A percentile compares a stretch with the other conserved stretches of the same genome.
phyloP scores from a whole-genome alignment of 2,888 invertebrate genomes.

The Hanleya hanleyi region DNA sequence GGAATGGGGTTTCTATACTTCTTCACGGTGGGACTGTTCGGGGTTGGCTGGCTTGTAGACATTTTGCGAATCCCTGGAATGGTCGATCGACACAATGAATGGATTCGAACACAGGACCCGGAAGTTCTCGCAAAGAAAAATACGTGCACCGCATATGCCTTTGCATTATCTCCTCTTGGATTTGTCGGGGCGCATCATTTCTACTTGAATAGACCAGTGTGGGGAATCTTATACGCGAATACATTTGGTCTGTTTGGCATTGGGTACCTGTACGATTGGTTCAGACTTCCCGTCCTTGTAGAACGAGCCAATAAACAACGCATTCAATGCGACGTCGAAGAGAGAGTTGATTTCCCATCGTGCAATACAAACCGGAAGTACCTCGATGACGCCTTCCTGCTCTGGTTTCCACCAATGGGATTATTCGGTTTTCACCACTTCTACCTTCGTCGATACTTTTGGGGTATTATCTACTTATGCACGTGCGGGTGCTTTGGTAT shows the following conservation, averaged over 20 bases:
- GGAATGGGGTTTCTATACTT: conserved; percentile 19
- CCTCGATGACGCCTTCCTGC: conserved; percentile 49
- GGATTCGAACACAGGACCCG: not conserved
- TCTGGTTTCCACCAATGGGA: conserved; percentile 49
- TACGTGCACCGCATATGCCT: not conserved
- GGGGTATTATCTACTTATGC: conserved; percentile 52
- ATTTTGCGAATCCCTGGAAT: conserved; percentile 1
- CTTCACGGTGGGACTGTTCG: conserved; percentile 43
- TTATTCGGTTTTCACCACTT: conserved; percentile 44
- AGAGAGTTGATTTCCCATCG: conserved; percentile 14
- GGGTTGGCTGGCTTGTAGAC: conserved; percentile 40
- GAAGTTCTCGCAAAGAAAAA: not conserved
- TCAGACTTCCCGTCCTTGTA: conserved; percentile 49
- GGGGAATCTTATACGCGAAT: conserved; percentile 47
- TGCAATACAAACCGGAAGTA: conserved; percentile 27
- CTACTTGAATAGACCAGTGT: conserved; percentile 40
- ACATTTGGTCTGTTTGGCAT: conserved; percentile 47
- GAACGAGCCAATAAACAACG: conserved; percentile 40
- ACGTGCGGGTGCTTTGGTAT: conserved; percentile 52
- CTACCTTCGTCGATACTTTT: conserved; percentile 45
- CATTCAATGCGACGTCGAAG: conserved; percentile 16
- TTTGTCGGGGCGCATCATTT: conserved; percentile 50
- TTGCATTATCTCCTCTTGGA: conserved; percentile 36
- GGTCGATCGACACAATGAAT: not conserved
- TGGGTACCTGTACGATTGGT: conserved; percentile 57